Base-by-base conservation (phyloP, 2,797 vertebrate genomes). In the Sparidentex hasta region DNA sequence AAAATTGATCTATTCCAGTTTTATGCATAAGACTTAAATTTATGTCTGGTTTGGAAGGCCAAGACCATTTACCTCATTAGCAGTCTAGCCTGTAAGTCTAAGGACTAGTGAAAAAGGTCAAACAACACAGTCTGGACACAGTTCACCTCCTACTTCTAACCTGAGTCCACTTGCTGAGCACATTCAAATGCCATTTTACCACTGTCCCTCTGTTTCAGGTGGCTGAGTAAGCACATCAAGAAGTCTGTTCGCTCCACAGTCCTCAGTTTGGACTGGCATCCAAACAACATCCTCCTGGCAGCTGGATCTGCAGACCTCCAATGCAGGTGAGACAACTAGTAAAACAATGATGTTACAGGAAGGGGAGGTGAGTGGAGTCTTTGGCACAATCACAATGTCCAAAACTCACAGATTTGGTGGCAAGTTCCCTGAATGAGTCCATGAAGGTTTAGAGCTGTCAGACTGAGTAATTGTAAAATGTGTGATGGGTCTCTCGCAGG, bases 151-250 rank as follows among this genome's bases (percentile, higher is more conserved):
- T 14, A 58, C 20, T 7, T 65, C 44, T 56, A 50, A 21, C 13
- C 25, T 50, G 29, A 65, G 7, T 17, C 16, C 11, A 14, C 20
- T 56, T 27, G 7, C 21, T 14, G 12, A 48, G 9, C 1, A 58
- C 11, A 52, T 62, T 51, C 5, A 61, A 8, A 44, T 57, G 6
- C 11, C 20, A 9, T 74, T 66, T 62, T 50, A 47, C 43, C 17
- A 7, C 46, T 63, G 44, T 58, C 2, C 21, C 51, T 47, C 2
- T 48, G 43, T 75, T 67, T 77, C 89, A 97, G 96, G 96, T 97
- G 96, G 97, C 92, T 96, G 78, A 96, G 96, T 85, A 97, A 97
- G 83, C 96, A 96, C 91, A 92, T 94, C 46, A 95, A 93, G 82
- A 96, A 96, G 81, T 65, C 88, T 11, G 92, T 96, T 81, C 82